Percentiles rank a stretch among this genome's conserved stretches.
Conservation (phyloP, 2,797 vertebrate genomes). For the Melanotaenia pygmaea region DNA sequence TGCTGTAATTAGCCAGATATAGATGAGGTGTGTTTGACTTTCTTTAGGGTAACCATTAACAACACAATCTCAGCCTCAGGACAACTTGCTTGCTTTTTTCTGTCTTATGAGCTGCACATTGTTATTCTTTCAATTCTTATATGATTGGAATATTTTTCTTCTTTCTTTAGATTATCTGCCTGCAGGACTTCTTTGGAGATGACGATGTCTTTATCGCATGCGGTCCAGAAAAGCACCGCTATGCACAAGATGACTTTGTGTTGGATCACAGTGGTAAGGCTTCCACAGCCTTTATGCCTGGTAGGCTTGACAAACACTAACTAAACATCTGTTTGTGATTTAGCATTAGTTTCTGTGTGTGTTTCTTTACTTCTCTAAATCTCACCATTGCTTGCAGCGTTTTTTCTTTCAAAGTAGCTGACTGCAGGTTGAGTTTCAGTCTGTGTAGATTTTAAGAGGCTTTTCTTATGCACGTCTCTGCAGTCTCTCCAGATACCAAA, state of each 20-base stretch:
- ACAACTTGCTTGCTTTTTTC: neutral
- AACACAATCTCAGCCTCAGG: neutral
- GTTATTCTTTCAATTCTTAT: neutral
- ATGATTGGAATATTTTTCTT: neutral
- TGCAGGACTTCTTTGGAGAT: conserved; percentile 97
- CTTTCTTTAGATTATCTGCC: conserved; percentile 68
- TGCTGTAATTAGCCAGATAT: too few species aligned
- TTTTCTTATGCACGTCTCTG: too few species aligned
- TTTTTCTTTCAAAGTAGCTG: conserved; percentile 34
- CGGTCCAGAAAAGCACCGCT: conserved; percentile 95
- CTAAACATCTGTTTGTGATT: conserved; percentile 43
- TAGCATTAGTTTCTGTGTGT: conserved; percentile 1
- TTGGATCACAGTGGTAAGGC: conserved; percentile 96
- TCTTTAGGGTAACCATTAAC: neutral
- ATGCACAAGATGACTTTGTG: conserved; percentile 97
- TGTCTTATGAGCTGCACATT: neutral
- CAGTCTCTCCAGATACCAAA: too few species aligned
- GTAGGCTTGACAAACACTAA: conserved; percentile 79
- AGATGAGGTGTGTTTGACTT: neutral
- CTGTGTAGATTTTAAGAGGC: too few species aligned
- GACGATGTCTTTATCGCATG: conserved; percentile 98
- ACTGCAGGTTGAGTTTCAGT: too few species aligned
- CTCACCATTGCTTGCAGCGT: neutral
- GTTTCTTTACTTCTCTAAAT: neutral
- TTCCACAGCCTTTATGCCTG: conserved; percentile 80